Evolutionary conservation across 2,113 vertebrate species (phyloP).

Genomic region (Atractosteus spatula): DNA sequence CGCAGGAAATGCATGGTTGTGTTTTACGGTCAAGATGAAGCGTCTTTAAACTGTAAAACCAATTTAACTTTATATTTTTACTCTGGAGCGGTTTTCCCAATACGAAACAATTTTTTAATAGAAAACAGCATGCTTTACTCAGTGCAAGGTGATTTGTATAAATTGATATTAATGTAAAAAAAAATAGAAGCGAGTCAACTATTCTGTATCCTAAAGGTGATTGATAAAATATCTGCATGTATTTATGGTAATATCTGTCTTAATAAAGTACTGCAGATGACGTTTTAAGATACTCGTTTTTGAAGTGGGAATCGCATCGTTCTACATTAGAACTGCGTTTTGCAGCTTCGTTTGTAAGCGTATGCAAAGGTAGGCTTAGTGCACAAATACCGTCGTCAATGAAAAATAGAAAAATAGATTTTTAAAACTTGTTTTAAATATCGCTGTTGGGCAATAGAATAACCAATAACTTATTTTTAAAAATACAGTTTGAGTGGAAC

Average conservation of each 20-base stretch:
- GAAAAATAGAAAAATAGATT: no score
- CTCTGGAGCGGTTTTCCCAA: background rate
- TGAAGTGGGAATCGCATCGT: background rate
- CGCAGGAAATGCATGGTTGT: slow-evolving; percentile 35
- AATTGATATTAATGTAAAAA: slow-evolving; percentile 52
- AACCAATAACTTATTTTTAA: no score
- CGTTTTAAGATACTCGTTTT: slow-evolving; percentile 40
- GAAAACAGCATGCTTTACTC: slow-evolving; percentile 55
- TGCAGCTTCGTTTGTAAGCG: no score
- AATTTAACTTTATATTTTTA: slow-evolving; percentile 30
- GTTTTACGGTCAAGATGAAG: slow-evolving; percentile 21
- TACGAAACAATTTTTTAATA: background rate
- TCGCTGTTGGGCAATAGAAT: no score
- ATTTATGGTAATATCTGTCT: slow-evolving; percentile 65
- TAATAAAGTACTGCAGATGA: slow-evolving; percentile 63
- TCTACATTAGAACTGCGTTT: no score
- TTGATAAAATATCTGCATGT: slow-evolving; percentile 53
- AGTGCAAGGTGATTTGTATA: slow-evolving; percentile 61
- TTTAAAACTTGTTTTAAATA: no score
- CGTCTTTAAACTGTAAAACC: slow-evolving; percentile 27
- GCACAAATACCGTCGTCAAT: background rate
- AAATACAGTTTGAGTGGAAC: no score
- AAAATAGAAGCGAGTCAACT: slow-evolving; percentile 39
- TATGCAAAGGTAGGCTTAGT: background rate
- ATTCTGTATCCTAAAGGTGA: slow-evolving; percentile 60